Base-by-base conservation (phyloP, 2,797 vertebrate genomes). In the Podarcis lilfordi region DNA sequence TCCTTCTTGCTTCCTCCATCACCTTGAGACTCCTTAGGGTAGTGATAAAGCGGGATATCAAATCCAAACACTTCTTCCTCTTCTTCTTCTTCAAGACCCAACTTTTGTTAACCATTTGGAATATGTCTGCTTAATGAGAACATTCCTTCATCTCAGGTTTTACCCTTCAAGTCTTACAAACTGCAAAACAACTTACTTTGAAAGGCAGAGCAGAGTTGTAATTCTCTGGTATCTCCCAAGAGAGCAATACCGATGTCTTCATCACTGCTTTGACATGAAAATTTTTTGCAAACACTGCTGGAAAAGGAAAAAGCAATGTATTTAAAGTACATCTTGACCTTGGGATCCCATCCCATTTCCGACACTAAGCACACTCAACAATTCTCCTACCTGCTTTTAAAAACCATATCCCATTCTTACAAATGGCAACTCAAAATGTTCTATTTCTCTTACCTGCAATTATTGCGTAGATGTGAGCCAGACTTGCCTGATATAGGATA, bases 201-300 rank as follows among this genome's bases (percentile, higher is more conserved):
- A 99, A 99, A 86, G 99, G 98, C 93, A 99, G 98, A 25, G 98
- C 99, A 35, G 98, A 98, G 95, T 99, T 99, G 95, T 99, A 99
- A 96, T 98, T 99, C 93, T 99, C 98, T 86, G 99, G 99, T 96
- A 99, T 99, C 96, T 99, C 99, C 99, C 99, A 99, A 23, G 98
- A 99, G 83, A 99, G 97, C 92, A 99, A 95, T 94, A 99, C 99
- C 0, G 99, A 99, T 13, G 99, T 98, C 98, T 99, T 99, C 98
- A 98, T 99, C 94, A 99, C 99, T 95, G 98, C 98, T 98, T 98
- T 99, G 97, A 99, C 99, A 93, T 99, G 99, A 96, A 99, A 99
- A 97, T 99, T 99, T 98, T 99, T 99, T 99, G 99, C 99, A 97
- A 99, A 99, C 99, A 99, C 99, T 99, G 99, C 99, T 99, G 97